These are phyloP conservation scores for Bombyx mori DNA, from an alignment of 1,140 invertebrate genomes.

Conservation along the genomic window DNA sequence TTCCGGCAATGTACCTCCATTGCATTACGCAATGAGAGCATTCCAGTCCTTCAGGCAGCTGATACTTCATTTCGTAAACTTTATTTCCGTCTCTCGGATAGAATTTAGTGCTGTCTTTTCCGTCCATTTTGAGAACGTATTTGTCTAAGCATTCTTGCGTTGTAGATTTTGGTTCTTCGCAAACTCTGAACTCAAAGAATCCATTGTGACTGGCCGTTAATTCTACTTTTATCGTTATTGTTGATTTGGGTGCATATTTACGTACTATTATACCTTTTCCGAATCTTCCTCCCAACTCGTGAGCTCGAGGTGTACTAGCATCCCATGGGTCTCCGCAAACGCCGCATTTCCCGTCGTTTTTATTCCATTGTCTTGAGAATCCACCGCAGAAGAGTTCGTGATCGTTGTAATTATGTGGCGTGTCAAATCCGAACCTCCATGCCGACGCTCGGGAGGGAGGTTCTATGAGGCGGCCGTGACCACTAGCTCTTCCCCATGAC, in stretches of 20 bases:
- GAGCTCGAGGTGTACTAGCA: constrained; percentile 77
- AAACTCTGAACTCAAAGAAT: constrained; percentile 90
- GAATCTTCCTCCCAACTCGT: constrained; percentile 89
- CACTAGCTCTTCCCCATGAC: constrained; percentile 32
- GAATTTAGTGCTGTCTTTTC: constrained; percentile 71
- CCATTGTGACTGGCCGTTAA: constrained; percentile 86
- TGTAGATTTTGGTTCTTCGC: constrained; percentile 75
- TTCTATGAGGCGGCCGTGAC: constrained; percentile 86
- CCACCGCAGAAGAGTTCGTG: constrained; percentile 92
- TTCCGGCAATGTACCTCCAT: constrained; percentile 86
- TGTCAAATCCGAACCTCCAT: constrained; percentile 84
- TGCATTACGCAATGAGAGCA: constrained; percentile 86
- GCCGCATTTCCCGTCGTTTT: constrained; percentile 86
- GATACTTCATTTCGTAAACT: constrained; percentile 82
- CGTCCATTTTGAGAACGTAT: constrained; percentile 74
- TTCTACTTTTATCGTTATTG: constrained; percentile 82
- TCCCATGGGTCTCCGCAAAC: constrained; percentile 91
- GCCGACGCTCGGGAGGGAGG: constrained; percentile 87
- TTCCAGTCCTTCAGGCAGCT: constrained; percentile 76
- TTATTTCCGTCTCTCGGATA: constrained; percentile 84
- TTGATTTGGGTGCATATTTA: constrained; percentile 77
- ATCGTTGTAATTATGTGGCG: constrained; percentile 88
- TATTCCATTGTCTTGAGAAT: constrained; percentile 82
- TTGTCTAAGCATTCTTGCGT: constrained; percentile 85
- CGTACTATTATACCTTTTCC: constrained; percentile 85